These are phyloP conservation scores for Xiphias gladius DNA, from an alignment of 2,113 vertebrate species.

Conservation along the genomic window DNA sequence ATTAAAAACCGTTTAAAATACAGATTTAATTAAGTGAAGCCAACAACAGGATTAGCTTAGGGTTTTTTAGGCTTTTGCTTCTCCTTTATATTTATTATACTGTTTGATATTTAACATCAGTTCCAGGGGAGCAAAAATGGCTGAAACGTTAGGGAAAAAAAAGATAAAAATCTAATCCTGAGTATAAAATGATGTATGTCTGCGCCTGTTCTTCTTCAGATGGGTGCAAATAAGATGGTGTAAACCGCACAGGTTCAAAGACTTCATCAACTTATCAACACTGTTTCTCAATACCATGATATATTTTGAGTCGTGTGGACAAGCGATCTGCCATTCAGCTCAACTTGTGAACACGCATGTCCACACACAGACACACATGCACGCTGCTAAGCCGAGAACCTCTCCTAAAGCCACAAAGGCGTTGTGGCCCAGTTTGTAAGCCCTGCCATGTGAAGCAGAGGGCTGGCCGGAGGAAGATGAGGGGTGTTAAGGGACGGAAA, in stretches of 20 bases:
- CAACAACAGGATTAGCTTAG: background rate
- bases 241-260: conserved; percentile 5
- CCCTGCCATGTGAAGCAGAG: conserved; percentile 62
- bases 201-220: conserved; percentile 24
- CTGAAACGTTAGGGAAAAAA: too few relatives aligned
- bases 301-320: conserved; percentile 18
- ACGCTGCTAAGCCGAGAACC: conserved; percentile 12
- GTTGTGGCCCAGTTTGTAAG: conserved; percentile 46
- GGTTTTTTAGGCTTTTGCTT: background rate
- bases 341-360: background rate
- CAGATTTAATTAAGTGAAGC: background rate
- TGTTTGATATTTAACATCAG: background rate
- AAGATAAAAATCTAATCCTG: background rate
- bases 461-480: conserved; percentile 74
- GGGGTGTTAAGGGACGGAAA: conserved; percentile 80
- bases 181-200: conserved; percentile 19
- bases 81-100: background rate
- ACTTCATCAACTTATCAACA: conserved; percentile 52
- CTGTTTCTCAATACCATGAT: background rate
- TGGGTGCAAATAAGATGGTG: conserved; percentile 41
- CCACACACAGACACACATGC: conserved; percentile 13
- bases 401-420: conserved; percentile 47
- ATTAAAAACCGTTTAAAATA: conserved; percentile 8
- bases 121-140: background rate
- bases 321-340: background rate